Evolutionary conservation across 2,888 invertebrate genomes (phyloP), one percentile per base, ranked within the genome.

Genomic region (Doris montereyensis): DNA sequence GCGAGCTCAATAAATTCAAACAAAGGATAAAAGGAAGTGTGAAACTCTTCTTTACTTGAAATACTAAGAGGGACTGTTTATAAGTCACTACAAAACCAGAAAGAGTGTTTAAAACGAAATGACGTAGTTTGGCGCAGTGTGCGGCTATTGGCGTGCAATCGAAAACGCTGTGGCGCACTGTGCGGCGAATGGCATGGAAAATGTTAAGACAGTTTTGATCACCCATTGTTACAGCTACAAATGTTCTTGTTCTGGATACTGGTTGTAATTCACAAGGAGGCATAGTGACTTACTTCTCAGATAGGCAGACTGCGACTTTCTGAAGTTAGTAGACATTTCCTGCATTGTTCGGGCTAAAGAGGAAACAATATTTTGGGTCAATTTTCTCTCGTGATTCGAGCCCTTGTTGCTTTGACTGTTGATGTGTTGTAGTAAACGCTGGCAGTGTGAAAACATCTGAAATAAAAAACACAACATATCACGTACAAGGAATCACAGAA

Each of bases 321-420:
- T 94, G 91, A 98, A 98, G 81, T 94, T 94, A 0, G 94, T 92
- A 2, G 97, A 97, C 74, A 97, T 92, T 80, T 98, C 97, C 92
- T 98, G 97, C 3, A 99, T 92, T 0, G 95, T 94, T n/a, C 95
- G 93, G 0, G 97, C 95, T 67, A 98, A 93, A 1, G 97, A 95
- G 80, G 95, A 93, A 0, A 97, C 95, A 0, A 97, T 97, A 92
- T 97, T 98, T 65, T 89, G 87, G 28, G 96, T 95, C 68, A 98
- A 92, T 78, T 94, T 94, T 86, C 95, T 94, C 90, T 97, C 97
- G 76, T 94, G 94, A 87, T 74, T 83, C 17, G 88, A 86, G 13
- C 91, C 91, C 79, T 89, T 87, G 30, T 85, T 82, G 77, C 88
- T 88, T 28, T 85, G 84, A 5, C 82, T 89, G 81, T 85, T 88